Evolutionary conservation across 2,113 vertebrate genomes (phyloP).

Genomic region (Nerophis lumbriciformis): DNA sequence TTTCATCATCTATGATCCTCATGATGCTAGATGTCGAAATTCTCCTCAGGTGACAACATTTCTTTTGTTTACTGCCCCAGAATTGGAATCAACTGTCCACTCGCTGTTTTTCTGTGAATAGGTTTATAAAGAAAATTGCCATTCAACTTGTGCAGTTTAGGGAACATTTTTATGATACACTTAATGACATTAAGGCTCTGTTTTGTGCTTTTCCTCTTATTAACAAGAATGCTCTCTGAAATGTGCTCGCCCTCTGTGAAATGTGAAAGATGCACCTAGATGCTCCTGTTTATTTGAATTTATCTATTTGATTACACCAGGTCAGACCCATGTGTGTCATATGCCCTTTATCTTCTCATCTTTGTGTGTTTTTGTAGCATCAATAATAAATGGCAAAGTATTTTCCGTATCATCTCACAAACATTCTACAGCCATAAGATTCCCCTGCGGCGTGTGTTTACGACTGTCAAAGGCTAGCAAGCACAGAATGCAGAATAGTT

Average conservation of each 20-base stretch:
- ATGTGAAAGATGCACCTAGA: constrained; percentile 15
- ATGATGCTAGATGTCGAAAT: background rate
- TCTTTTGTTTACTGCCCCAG: background rate
- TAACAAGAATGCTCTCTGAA: constrained; percentile 15
- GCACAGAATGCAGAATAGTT: constrained; percentile 29
- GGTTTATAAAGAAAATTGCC: constrained; percentile 9
- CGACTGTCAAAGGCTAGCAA: constrained; percentile 35
- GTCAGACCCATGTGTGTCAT: constrained; percentile 17
- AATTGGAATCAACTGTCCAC: background rate
- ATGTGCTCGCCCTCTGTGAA: constrained; percentile 26
- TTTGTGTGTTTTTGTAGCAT: constrained; percentile 26
- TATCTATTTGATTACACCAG: constrained; percentile 12
- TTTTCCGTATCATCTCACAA: constrained; percentile 42
- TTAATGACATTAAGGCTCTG: constrained; percentile 16
- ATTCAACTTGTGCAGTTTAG: constrained; percentile 11
- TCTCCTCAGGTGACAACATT: background rate
- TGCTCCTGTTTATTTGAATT: constrained; percentile 11
- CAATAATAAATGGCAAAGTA: constrained; percentile 40
- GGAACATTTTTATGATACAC: constrained; percentile 18
- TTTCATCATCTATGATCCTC: background rate
- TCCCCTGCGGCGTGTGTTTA: constrained; percentile 43
- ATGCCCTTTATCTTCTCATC: constrained; percentile 9
- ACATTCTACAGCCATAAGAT: constrained; percentile 39
- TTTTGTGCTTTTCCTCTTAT: constrained; percentile 29
- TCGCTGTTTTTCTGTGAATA: background rate